Base-by-base conservation (phyloP, 2,888 invertebrate species). In the Copidosoma aretas region DNA sequence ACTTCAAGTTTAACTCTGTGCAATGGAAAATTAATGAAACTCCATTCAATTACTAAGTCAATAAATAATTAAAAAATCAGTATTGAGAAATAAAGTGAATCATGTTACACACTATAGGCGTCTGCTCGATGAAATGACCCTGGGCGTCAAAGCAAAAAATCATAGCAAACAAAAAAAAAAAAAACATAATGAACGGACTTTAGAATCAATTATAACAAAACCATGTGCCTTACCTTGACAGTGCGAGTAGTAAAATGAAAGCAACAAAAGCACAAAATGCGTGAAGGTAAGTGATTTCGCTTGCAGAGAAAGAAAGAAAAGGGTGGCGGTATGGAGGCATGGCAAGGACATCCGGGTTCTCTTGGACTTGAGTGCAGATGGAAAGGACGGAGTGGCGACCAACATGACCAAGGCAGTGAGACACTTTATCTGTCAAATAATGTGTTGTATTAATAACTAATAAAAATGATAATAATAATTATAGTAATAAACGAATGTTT, bases 371-470 rank as follows among this genome's bases (percentile, higher is more conserved):
- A 32, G n/a, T 32, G 57, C 51, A 61, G 62, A 52, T 52, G 65
- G 60, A 68, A 41, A 58, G 8, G n/a, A 58, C 41, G 60, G 59
- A 46, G 43, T 53, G 56, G 32, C 62, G 56, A 32, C 32, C 32
- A 32, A 32, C 64, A 49, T 60, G 17, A 56, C 59, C 39, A 49
- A 24, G 49, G 39, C 25, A 69, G 46, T 65, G 60, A 69, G 59
- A 32, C 64, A 67, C 53, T 64, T 65, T 70, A 74, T 75, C 74
- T 75, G 75, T 76, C 77, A 78, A 79, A 80, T 77, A 77, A 78
- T 74, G 71, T 72, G 32, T 73, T 76, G 77, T 75, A 77, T 79
- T 78, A 79, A 75, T 79, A 77, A 76, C 77, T 80, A 32, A 32
- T 32, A 32, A 32, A 5, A 32, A 32, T 32, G 8, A 32, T 32